phyloP scores from a whole-genome alignment of 2,113 vertebrate genomes.

The Chlamydotis undulata region DNA sequence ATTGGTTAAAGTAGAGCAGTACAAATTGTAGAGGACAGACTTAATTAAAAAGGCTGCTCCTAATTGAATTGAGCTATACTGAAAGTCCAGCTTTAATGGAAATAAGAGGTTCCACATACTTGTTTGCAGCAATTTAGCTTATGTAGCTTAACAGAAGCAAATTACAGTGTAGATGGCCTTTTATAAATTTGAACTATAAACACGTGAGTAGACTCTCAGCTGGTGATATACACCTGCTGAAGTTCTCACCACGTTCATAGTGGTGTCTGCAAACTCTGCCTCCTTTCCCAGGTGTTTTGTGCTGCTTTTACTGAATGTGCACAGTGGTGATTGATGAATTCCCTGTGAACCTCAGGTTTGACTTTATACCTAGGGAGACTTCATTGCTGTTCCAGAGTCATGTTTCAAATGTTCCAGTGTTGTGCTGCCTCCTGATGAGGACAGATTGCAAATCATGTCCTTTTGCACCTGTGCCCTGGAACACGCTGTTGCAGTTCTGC shows the following conservation, averaged over 20 bases:
- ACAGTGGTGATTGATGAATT: not conserved
- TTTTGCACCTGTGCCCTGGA: not conserved
- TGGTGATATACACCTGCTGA: not conserved
- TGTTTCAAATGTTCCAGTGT: not conserved
- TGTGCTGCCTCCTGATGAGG: not conserved
- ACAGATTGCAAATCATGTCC: not conserved
- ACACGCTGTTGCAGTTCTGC: not conserved
- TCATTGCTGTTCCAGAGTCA: fast-evolving
- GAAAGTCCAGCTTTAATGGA: not conserved
- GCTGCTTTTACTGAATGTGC: not conserved
- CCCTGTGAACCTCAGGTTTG: not conserved
- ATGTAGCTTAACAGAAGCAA: not conserved
- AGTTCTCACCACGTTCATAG: not conserved
- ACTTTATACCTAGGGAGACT: not conserved
- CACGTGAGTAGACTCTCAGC: not conserved
- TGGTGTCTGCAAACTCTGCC: not conserved
- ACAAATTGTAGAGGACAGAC: not conserved
- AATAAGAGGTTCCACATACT: not conserved
- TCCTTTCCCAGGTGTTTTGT: not conserved
- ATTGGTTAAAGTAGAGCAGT: not conserved
- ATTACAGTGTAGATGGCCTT: not conserved
- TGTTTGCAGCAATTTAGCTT: not conserved
- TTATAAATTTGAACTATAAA: not conserved
- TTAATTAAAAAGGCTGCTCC: not conserved
- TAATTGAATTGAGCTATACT: not conserved